Evolutionary conservation across 2,797 vertebrate species (phyloP).

Genomic region (Tarsius wallacei): DNA sequence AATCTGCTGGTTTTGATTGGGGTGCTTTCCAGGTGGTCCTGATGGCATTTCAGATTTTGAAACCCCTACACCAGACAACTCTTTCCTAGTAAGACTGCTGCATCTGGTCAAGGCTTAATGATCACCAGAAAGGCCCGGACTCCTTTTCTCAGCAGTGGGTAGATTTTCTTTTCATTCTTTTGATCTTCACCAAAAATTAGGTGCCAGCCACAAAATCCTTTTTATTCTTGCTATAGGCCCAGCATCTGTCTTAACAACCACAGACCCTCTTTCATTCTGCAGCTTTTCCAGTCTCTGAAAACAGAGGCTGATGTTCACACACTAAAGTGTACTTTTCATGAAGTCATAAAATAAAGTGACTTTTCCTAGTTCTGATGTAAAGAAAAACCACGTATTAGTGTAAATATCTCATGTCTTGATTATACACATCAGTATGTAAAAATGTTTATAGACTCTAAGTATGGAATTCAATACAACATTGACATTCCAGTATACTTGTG

Average conservation of each 20-base stretch:
- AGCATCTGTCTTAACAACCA: constrained; percentile 67
- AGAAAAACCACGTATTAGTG: constrained; percentile 63
- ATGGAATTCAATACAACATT: not conserved
- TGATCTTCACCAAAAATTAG: constrained; percentile 75
- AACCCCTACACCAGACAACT: not conserved
- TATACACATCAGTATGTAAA: constrained; percentile 57
- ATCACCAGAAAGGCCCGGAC: constrained; percentile 51
- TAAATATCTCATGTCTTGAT: constrained; percentile 53
- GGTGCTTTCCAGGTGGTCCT: not conserved
- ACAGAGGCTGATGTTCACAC: constrained; percentile 67
- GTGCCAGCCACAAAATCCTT: constrained; percentile 66
- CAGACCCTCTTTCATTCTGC: constrained; percentile 52
- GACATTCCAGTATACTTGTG: not conserved
- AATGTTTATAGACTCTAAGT: constrained; percentile 49
- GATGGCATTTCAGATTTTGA: not conserved
- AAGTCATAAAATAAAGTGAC: constrained; percentile 76
- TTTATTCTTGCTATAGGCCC: constrained; percentile 43
- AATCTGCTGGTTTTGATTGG: not conserved
- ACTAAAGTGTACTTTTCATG: constrained; percentile 61
- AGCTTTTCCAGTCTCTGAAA: constrained; percentile 63
- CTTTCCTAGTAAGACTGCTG: not conserved
- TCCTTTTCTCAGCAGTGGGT: constrained; percentile 17
- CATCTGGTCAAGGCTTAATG: not conserved
- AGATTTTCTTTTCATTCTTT: constrained; percentile 74
- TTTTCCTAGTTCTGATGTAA: constrained; percentile 63